Percentiles rank a stretch among this genome's conserved stretches.
These are phyloP conservation scores for Galerucella pusilla DNA, from an alignment of 2,888 invertebrate species.

Conservation along the genomic window DNA sequence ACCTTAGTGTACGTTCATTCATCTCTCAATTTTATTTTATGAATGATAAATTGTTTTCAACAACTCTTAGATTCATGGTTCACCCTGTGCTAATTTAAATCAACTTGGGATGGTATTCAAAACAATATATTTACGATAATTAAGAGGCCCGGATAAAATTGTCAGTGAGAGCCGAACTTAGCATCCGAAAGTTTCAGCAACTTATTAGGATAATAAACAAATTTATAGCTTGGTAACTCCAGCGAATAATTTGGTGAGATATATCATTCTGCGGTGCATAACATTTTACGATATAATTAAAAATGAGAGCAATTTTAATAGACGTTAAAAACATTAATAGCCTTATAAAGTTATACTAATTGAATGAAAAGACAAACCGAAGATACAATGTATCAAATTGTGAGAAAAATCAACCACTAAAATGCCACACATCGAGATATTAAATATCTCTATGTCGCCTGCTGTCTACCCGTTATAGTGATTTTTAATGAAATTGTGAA, in stretches of 20 bases:
- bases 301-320: constrained; percentile 13
- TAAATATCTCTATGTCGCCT: constrained; percentile 23
- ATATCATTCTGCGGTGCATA: neutral
- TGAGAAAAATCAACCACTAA: constrained; percentile 32
- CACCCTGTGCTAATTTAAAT: too few species aligned
- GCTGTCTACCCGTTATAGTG: constrained; percentile 20
- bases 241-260: constrained; percentile 5
- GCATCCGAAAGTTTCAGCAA: neutral
- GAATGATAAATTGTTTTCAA: too few species aligned
- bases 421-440: constrained; percentile 35
- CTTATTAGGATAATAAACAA: neutral
- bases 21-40: too few species aligned
- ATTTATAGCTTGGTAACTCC: constrained; percentile 2
- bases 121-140: neutral
- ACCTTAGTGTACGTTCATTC: too few species aligned
- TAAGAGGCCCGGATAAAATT: neutral
- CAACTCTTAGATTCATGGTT: too few species aligned
- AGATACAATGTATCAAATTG: constrained; percentile 18
- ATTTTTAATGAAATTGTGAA: constrained; percentile 41
- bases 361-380: constrained; percentile 29
- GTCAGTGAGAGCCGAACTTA: neutral
- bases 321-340: neutral
- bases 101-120: neutral
- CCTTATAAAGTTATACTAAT: constrained; percentile 23
- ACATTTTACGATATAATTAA: constrained; percentile 9